These are phyloP conservation scores for Dallia pectoralis DNA, from an alignment of 2,797 vertebrate genomes.

Conservation along the genomic window DNA sequence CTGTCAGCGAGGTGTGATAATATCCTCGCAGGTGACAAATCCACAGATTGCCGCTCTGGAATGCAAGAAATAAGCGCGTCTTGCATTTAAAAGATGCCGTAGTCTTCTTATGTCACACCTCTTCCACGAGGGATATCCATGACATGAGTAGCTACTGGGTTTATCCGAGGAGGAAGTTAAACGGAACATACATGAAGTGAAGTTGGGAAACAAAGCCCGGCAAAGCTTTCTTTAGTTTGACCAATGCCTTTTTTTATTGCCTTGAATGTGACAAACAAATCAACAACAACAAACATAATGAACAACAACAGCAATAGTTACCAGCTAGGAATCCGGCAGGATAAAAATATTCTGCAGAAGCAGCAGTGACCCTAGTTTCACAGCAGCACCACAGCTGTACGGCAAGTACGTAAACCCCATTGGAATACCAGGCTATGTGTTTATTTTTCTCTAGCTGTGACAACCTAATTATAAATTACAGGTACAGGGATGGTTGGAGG, in stretches of 20 bases:
- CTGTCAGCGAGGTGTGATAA: conserved; percentile 48
- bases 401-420: not conserved
- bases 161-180: not conserved
- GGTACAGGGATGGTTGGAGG: not conserved
- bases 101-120: not conserved
- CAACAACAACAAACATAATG: conserved; percentile 25
- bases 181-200: not conserved
- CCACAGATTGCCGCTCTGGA: not conserved
- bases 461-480: conserved; percentile 3
- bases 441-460: conserved; percentile 3
- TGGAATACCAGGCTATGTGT: conserved; percentile 4
- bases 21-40: not conserved
- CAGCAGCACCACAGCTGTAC: not conserved
- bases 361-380: conserved; percentile 5
- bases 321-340: not conserved
- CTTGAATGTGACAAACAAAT: conserved; percentile 2
- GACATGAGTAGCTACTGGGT: not conserved
- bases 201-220: not conserved
- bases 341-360: not conserved
- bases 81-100: not conserved
- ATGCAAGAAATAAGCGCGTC: not conserved
- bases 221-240: not conserved
- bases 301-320: conserved; percentile 19
- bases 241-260: not conserved
- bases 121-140: not conserved